Base-by-base conservation (phyloP, 2,888 invertebrate species). In the Drosophila setosimentum region DNA sequence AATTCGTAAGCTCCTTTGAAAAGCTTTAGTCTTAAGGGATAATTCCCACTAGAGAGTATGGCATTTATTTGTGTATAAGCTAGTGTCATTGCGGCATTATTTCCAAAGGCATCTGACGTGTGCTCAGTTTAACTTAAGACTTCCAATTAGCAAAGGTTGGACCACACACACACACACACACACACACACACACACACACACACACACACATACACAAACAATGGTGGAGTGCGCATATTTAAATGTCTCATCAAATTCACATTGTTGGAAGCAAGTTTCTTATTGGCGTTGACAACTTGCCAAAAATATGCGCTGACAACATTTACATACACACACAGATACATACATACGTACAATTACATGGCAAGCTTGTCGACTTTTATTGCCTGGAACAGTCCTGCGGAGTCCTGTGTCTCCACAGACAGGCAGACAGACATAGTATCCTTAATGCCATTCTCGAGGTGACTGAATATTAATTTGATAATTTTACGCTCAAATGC, bases 401-500 rank as follows among this genome's bases (percentile, higher is more conserved):
- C 53, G 35, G 42, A 21, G 10, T 35, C 13, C 50, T 30, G 49
- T 30, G 21, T 32, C 51, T n/a, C 21, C 42, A 13, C 6, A 42
- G 27, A 13, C 27, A 8, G 29, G 6, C 50, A 33, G 16, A 11
- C 27, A 37, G 27, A 11, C 24, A 27, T 24, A 30, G 37, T 27
- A 42, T 70, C n/a, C 59, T 42, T 68, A 21, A 18, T 45, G 37
- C 30, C 62, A 45, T 59, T 71, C 50, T 57, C 57, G 66, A 73
- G 78, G 65, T 81, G 78, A 73, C 79, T 78, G 85, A 89, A 89
- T 85, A 85, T 85, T 85, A 85, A 85, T 85, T 85, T 85, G 89
- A 85, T 89, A 85, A 85, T 85, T 85, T 85, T 69, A 73, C 90
- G 86, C 90, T 77, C 73, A 88, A 89, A 89, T 85, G 90, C 85